A percentile compares a stretch with the other conserved stretches of the same genome.
Evolutionary conservation across 2,888 invertebrate species (phyloP).

Genomic region (Mythimna loreyi): DNA sequence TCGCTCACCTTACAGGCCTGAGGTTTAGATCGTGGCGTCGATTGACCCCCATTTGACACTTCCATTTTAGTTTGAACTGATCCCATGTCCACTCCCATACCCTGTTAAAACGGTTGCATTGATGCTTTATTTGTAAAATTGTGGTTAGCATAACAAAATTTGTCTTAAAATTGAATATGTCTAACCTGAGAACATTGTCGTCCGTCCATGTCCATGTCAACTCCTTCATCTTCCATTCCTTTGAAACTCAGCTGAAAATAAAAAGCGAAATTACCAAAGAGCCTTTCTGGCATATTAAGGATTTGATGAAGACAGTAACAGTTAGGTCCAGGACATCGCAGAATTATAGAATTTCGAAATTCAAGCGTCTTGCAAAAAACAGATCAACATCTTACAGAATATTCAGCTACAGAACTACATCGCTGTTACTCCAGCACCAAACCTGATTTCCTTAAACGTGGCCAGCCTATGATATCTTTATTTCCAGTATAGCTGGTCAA

Average conservation of each 20-base stretch:
- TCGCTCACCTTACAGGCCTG: conserved; percentile 93
- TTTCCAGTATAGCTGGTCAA: background rate
- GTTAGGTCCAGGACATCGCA: background rate
- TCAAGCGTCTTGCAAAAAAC: background rate
- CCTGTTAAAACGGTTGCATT: conserved; percentile 72
- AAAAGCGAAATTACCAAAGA: background rate
- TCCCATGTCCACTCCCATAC: conserved; percentile 88
- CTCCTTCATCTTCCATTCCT: conserved; percentile 89
- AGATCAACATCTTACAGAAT: no score
- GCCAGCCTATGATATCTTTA: background rate
- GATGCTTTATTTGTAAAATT: conserved; percentile 37
- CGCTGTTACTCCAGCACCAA: background rate
- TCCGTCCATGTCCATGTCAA: conserved; percentile 88
- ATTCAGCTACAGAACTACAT: background rate
- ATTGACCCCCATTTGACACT: conserved; percentile 81
- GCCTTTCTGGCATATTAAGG: background rate
- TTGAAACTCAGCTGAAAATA: conserved; percentile 85
- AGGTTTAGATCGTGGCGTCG: conserved; percentile 92
- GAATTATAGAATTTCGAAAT: background rate
- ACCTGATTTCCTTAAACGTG: no score
- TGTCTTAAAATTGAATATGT: background rate
- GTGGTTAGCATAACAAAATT: conserved; percentile 16
- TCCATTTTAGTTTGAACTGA: conserved; percentile 89
- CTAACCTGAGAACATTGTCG: conserved; percentile 87
- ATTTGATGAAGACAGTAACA: background rate